Base-by-base conservation (phyloP, 2,797 vertebrate genomes). In the Trichosurus vulpecula region DNA sequence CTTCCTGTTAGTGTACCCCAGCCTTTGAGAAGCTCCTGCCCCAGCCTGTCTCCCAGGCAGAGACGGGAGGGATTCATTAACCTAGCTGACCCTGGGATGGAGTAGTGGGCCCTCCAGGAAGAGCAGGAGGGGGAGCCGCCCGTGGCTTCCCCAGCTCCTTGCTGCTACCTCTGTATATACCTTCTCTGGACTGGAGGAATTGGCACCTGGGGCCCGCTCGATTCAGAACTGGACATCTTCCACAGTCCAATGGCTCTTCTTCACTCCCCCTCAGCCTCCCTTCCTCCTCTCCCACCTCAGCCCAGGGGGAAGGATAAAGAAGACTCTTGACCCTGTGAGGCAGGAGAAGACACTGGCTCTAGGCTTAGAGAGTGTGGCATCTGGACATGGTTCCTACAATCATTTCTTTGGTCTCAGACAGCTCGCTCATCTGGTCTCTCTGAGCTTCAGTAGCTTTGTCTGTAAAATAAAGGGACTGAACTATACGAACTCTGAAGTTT, bases 11-110 rank as follows among this genome's bases (percentile, higher is more conserved):
- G 54, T 51, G 35, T 55, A 51, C 52, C 53, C 91, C 47, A 11
- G 53, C 53, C 91, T 92, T 57, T 56, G 52, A 92, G 91, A 53
- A 91, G 31, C 53, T 91, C 54, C 91, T 91, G 25, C 91, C 54
- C 91, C n/a, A 0, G 54, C 53, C 31, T 41, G 52, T 56, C 54
- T 54, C 91, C 54, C 54, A 54, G 27, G n/a, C n/a, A 29, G 25
- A 56, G 25, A 47, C n/a, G n/a, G 90, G 90, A 90, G 30, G 90
- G 91, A 56, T 54, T 54, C 54, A 3, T 54, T 81, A 13, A 53
- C 52, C 58, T 13, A 6, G 16, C 31, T 53, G 35, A 31, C 92
- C 25, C 31, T 25, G 41, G 27, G 66, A 41, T 30, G 35, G 52
- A 27, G 35, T 8, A 30, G 41, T n/a, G 61, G 66, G 19, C 66